These are phyloP conservation scores for Artemisiospiza belli DNA, from an alignment of 2,113 vertebrate genomes.

Conservation along the genomic window DNA sequence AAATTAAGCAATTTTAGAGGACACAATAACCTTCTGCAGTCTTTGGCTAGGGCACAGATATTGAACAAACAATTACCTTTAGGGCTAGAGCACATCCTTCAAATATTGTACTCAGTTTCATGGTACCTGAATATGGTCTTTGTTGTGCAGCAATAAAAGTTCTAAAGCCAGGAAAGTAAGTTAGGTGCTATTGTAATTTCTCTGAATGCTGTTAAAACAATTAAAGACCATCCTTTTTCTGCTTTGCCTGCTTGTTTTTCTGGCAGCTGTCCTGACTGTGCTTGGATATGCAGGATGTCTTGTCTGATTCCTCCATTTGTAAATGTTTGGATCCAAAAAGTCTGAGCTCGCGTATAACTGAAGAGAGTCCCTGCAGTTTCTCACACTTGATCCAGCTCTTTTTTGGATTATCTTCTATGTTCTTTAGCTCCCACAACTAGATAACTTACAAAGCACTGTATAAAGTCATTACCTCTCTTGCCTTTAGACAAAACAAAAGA, in stretches of 20 bases:
- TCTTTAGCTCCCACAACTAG: neutral
- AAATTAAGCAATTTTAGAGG: conserved; percentile 20
- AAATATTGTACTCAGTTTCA: neutral
- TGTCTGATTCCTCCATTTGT: neutral
- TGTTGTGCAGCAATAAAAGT: neutral
- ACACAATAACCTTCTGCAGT: neutral
- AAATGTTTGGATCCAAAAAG: neutral
- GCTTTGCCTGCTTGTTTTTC: neutral
- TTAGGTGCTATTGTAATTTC: neutral
- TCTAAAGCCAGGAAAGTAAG: neutral
- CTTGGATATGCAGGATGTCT: neutral
- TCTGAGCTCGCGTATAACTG: neutral
- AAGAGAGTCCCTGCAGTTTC: neutral
- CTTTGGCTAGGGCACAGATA: neutral
- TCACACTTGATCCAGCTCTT: neutral
- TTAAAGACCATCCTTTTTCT: fast-evolving
- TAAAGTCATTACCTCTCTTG: neutral
- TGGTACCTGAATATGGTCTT: neutral
- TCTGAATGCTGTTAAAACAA: neutral
- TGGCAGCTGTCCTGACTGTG: neutral
- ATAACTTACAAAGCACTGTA: neutral
- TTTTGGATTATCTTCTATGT: neutral
- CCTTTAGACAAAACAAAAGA: neutral
- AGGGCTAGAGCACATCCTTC: neutral
- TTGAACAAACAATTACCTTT: neutral